Evolutionary conservation across 2,888 invertebrate genomes (phyloP).

Genomic region (Liodrosophila aerea): DNA sequence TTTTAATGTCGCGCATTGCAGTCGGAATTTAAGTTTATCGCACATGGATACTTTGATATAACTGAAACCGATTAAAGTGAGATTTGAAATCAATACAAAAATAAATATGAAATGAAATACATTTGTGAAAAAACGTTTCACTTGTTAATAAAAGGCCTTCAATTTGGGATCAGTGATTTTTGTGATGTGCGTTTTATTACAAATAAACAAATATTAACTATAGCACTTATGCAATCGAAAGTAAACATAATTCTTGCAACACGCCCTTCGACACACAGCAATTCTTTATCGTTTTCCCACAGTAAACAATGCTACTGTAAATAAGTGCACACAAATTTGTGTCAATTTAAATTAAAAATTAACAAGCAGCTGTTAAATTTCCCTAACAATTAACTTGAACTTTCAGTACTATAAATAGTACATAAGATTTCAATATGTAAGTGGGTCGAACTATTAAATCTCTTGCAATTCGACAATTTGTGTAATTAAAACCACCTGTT

Average conservation of each 20-base stretch:
- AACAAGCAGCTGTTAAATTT: constrained; percentile 52
- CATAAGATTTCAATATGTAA: constrained; percentile 7
- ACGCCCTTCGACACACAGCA: neutral
- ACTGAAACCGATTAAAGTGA: constrained; percentile 11
- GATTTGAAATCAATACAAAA: neutral
- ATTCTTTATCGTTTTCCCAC: constrained; percentile 20
- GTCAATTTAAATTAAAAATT: constrained; percentile 49
- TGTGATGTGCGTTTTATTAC: too few relatives aligned
- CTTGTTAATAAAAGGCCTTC: too few relatives aligned
- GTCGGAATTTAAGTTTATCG: constrained; percentile 27
- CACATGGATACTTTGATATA: neutral
- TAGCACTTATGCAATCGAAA: neutral
- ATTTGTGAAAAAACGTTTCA: too few relatives aligned
- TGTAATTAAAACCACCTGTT: constrained; percentile 46
- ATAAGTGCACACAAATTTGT: constrained; percentile 2
- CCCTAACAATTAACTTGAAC: constrained; percentile 17
- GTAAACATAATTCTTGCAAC: constrained; percentile 3
- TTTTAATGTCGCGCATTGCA: constrained; percentile 58
- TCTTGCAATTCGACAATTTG: neutral
- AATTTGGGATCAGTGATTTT: too few relatives aligned
- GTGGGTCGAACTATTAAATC: constrained; percentile 10
- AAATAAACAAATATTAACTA: too few relatives aligned
- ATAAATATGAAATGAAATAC: too few relatives aligned
- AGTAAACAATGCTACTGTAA: constrained; percentile 14
- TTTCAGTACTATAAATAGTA: constrained; percentile 10